Base-by-base conservation (phyloP, 2,797 vertebrate species). In the Molothrus aeneus region DNA sequence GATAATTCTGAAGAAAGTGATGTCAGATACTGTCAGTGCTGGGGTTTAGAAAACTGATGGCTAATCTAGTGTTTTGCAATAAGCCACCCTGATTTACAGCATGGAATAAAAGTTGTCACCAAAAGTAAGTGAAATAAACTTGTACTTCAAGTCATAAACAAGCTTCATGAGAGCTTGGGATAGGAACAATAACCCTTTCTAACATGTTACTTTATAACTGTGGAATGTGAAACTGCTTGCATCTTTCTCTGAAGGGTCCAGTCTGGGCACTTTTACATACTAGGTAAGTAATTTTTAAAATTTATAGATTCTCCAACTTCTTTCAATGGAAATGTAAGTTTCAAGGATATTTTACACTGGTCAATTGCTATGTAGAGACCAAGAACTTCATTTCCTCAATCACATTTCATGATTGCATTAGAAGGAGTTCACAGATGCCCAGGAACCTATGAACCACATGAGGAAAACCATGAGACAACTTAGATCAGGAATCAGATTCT, bases 351-450 rank as follows among this genome's bases (percentile, higher is more conserved):
- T 90, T 92, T 82, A 36, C 34, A 24, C 47, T 40, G 42, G 61
- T 95, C 79, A 88, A 31, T 92, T 92, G 54, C 82, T 74, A 34
- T 57, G 75, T 72, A 78, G 82, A 95, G 61, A 93, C 54, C 38
- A 72, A 90, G 82, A 93, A 78, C 54, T 80, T 90, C 0, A 92
- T 91, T 93, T 92, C 22, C 34, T 93, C 79, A 71, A 43, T 92
- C 72, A 86, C 69, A 43, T 88, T 95, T 93, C 63, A 65, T 75
- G 69, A 80, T 73, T 5, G 0, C 11, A 34, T 83, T 83, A 90
- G 61, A 87, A 25, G 22, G 59, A 83, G 73, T 78, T 79, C 86
- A 71, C 50, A 81, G 69, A 65, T 51, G 47, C 73, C 72, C n/a
- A 40, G 88, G 73, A 90, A 93, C 50, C 0, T 0, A 69, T 86